Conservation (phyloP, 2,888 invertebrate genomes). For the Hirtodrosophila trivittata region DNA sequence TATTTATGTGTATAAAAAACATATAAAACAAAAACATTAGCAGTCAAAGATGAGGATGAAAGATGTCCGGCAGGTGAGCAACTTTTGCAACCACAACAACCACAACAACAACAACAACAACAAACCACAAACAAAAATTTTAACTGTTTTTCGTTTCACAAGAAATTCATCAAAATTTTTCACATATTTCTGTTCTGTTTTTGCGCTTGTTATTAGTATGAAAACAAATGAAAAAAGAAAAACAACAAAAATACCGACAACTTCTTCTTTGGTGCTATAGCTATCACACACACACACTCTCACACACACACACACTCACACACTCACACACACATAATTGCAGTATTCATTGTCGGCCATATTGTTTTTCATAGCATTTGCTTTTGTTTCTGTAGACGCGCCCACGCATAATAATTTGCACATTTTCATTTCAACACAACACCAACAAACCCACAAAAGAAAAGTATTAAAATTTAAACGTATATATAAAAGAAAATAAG, state of each 20-base stretch:
- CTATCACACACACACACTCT: slow-evolving; percentile 26
- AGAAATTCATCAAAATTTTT: slow-evolving; percentile 21
- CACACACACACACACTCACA: slow-evolving; percentile 11
- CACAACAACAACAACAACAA: slow-evolving; percentile 34
- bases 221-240: slow-evolving; percentile 14
- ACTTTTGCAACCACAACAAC: slow-evolving; percentile 61
- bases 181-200: slow-evolving; percentile 21
- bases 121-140: slow-evolving; percentile 23
- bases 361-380: slow-evolving; percentile 54
- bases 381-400: slow-evolving; percentile 48
- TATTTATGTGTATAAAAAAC: slow-evolving; percentile 14
- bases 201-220: slow-evolving; percentile 11
- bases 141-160: slow-evolving; percentile 42
- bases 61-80: slow-evolving; percentile 88
- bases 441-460: slow-evolving; percentile 18
- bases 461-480: slow-evolving; percentile 8
- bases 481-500: slow-evolving; percentile 21
- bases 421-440: slow-evolving; percentile 57
- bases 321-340: slow-evolving; percentile 32
- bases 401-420: slow-evolving; percentile 73
- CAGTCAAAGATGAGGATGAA: slow-evolving; percentile 88
- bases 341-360: slow-evolving; percentile 54
- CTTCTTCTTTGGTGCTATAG: slow-evolving; percentile 57
- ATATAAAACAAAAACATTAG: slow-evolving; percentile 80
- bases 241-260: slow-evolving; percentile 27